phyloP scores from a whole-genome alignment of 2,888 invertebrate species.

The Phaonia tiefii region DNA sequence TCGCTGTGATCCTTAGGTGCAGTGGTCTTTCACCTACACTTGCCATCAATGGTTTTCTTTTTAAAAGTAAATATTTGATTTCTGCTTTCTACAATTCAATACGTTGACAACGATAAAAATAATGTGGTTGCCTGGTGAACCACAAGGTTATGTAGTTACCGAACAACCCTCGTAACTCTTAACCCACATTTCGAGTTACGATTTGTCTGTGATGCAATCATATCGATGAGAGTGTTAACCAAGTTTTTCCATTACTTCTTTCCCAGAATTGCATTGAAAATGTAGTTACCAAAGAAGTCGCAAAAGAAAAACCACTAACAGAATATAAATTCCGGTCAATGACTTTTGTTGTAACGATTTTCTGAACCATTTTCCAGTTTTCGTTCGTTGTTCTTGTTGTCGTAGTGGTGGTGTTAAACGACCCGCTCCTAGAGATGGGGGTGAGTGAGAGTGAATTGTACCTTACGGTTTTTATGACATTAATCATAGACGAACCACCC shows the following conservation, averaged over 20 bases:
- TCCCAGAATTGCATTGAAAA: background rate
- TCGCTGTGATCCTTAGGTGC: too few species aligned
- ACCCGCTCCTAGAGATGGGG: background rate
- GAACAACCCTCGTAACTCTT: too few species aligned
- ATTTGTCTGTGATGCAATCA: too few species aligned
- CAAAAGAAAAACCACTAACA: background rate
- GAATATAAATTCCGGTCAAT: slow-evolving; percentile 51
- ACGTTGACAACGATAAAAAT: too few species aligned
- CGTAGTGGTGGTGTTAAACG: background rate
- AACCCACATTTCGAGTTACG: too few species aligned
- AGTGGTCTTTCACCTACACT: too few species aligned
- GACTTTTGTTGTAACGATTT: slow-evolving; percentile 49
- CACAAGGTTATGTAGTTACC: too few species aligned
- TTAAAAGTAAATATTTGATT: too few species aligned
- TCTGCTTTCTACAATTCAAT: too few species aligned
- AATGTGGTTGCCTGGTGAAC: too few species aligned
- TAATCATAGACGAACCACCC: slow-evolving; percentile 3
- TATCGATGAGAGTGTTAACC: too few species aligned
- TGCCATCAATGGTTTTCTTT: too few species aligned
- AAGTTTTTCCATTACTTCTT: background rate
- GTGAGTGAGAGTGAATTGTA: slow-evolving; percentile 15
- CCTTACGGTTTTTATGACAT: background rate
- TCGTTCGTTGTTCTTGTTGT: slow-evolving; percentile 9
- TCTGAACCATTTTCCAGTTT: slow-evolving; percentile 10
- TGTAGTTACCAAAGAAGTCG: background rate